Evolutionary conservation across 2,888 invertebrate genomes (phyloP).

Genomic region (Aporophyla nigra): DNA sequence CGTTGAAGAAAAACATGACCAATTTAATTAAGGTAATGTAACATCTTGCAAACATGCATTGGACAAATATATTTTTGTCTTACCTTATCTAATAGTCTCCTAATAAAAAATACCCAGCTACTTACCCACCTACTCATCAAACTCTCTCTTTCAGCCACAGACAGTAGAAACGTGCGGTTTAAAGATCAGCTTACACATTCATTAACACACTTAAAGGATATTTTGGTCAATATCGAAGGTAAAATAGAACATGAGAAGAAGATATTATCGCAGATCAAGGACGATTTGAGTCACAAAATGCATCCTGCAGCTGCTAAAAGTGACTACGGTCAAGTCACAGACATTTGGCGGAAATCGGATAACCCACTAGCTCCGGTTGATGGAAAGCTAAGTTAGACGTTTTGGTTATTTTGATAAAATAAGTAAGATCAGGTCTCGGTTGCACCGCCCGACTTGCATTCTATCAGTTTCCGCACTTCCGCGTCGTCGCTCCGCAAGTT

Average conservation of each 20-base stretch:
- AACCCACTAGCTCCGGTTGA: background rate
- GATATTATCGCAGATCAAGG: constrained; percentile 6
- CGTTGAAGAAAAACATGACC: no score
- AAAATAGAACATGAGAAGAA: constrained; percentile 29
- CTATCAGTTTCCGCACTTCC: no score
- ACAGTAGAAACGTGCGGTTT: background rate
- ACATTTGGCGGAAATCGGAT: background rate
- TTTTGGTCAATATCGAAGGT: constrained; percentile 12
- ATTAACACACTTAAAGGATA: constrained; percentile 7
- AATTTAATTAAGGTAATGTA: no score
- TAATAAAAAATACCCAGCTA: background rate
- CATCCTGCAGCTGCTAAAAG: background rate
- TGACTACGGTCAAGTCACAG: background rate
- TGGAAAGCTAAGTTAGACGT: background rate
- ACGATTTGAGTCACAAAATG: background rate
- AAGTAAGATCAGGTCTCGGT: background rate
- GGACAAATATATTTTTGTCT: no score
- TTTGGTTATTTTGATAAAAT: constrained; percentile 3
- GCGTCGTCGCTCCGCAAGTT: no score
- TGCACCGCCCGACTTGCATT: no score
- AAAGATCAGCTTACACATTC: constrained; percentile 14
- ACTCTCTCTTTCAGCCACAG: constrained; percentile 20
- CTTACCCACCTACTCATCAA: background rate
- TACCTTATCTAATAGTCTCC: no score
- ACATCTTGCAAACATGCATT: no score